A percentile compares a stretch with the other conserved stretches of the same genome.
Evolutionary conservation across 2,113 vertebrate genomes (phyloP).

Genomic region (Hippolais icterina): DNA sequence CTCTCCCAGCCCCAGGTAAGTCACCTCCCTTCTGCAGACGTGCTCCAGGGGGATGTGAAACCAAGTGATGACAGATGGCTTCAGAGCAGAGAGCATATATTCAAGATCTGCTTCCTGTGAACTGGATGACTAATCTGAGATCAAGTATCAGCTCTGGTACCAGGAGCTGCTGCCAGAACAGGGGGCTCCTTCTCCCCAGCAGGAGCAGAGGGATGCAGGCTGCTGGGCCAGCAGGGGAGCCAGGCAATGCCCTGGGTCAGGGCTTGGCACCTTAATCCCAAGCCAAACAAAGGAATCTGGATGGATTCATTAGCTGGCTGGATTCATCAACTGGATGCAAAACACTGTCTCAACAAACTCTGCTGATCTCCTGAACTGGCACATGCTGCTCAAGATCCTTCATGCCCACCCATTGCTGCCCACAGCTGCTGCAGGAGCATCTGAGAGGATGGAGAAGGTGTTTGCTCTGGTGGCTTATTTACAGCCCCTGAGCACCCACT

Average conservation of each 20-base stretch:
- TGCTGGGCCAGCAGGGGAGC: background rate
- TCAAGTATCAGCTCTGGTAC: constrained; percentile 23
- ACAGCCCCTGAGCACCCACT: background rate
- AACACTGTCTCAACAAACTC: background rate
- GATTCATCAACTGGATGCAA: background rate
- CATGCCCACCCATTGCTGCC: background rate
- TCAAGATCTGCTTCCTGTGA: constrained; percentile 42
- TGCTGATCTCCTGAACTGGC: background rate
- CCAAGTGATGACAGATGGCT: constrained; percentile 50
- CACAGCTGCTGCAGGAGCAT: background rate
- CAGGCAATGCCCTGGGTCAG: background rate
- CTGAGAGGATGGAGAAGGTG: background rate
- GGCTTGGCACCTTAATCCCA: background rate
- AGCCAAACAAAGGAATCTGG: background rate
- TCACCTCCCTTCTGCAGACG: background rate
- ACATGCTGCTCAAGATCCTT: background rate
- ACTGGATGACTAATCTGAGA: constrained; percentile 35
- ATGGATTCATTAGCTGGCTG: background rate
- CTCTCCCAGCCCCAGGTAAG: constrained; percentile 5
- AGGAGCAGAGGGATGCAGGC: background rate
- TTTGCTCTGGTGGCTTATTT: background rate
- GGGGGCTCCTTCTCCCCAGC: background rate
- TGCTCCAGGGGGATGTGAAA: constrained; percentile 20
- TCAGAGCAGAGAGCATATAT: constrained; percentile 33
- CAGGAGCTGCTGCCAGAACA: background rate